phyloP scores from a whole-genome alignment of 2,888 invertebrate genomes.

The Aphrophora alni region DNA sequence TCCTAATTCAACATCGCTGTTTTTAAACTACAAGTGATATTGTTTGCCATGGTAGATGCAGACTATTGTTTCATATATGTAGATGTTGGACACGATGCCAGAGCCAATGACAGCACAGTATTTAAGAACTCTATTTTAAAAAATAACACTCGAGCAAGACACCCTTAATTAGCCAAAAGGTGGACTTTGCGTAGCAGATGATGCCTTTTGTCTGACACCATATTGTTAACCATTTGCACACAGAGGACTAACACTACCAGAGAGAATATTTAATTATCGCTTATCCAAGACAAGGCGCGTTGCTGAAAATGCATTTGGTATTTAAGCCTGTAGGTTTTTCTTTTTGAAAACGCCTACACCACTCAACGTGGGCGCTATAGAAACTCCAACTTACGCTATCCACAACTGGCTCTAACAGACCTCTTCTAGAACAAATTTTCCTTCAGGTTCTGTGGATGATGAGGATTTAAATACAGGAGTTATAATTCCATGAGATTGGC shows the following conservation, averaged over 20 bases:
- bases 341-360: conserved; percentile 38
- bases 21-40: conserved; percentile 51
- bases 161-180: conserved; percentile 22
- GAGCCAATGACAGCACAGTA: conserved; percentile 45
- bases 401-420: conserved; percentile 16
- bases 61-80: conserved; percentile 47
- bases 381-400: conserved; percentile 12
- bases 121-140: conserved; percentile 36
- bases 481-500: too few relatives aligned
- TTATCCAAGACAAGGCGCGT: conserved; percentile 44
- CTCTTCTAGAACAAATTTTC: background rate
- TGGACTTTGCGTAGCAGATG: conserved; percentile 42
- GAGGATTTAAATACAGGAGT: too few relatives aligned
- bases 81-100: conserved; percentile 46
- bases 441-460: conserved; percentile 16
- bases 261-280: conserved; percentile 45
- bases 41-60: conserved; percentile 50
- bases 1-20: conserved; percentile 45
- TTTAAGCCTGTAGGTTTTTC: conserved; percentile 43
- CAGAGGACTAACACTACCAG: background rate
- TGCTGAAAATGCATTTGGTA: conserved; percentile 47
- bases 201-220: conserved; percentile 45
- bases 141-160: conserved; percentile 32
- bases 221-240: conserved; percentile 44
- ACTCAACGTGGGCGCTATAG: background rate